phyloP scores from a whole-genome alignment of 2,797 vertebrate genomes.

The Eulemur coronatus region DNA sequence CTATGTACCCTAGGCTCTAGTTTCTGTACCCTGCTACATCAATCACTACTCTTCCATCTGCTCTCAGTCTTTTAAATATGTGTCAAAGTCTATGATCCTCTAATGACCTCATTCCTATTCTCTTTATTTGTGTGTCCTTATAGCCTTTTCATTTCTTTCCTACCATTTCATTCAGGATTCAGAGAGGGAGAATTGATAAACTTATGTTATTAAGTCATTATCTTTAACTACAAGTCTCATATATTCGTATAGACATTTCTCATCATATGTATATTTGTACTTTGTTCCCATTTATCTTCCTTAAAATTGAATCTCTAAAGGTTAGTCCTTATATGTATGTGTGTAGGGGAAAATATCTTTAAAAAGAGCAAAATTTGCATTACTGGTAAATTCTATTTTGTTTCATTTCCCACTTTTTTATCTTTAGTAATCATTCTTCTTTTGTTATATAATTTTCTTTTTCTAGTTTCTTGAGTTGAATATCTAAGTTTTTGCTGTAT shows the following conservation, averaged over 20 bases:
- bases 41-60: not conserved
- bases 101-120: not conserved
- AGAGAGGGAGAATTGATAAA: not conserved
- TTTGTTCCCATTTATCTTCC: not conserved
- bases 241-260: not conserved
- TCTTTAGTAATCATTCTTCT: not conserved
- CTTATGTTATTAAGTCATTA: not conserved
- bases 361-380: not conserved
- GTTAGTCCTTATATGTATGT: not conserved
- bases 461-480: not conserved
- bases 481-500: not conserved
- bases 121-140: not conserved
- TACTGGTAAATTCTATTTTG: not conserved
- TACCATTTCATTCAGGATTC: not conserved
- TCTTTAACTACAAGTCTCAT: not conserved
- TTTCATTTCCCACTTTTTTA: not conserved
- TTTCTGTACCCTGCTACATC: not conserved
- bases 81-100: not conserved
- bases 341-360: not conserved
- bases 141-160: not conserved
- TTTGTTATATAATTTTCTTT: not conserved
- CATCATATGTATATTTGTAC: not conserved
- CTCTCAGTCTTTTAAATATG: not conserved
- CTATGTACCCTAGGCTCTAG: accelerated
- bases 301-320: not conserved